phyloP scores from a whole-genome alignment of 1,140 invertebrate species.

The Harpegnathos saltator region DNA sequence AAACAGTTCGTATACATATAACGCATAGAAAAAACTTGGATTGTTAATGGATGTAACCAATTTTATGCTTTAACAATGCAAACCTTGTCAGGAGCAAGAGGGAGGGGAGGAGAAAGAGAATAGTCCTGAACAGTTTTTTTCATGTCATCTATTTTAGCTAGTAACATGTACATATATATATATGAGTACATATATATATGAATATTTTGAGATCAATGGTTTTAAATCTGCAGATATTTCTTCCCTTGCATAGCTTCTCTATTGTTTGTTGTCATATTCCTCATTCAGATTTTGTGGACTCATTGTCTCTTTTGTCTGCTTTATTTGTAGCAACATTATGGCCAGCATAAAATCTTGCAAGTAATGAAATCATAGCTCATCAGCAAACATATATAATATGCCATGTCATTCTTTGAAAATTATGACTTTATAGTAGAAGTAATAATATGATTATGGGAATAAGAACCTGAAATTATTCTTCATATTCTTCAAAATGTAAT shows the following conservation, averaged over 20 bases:
- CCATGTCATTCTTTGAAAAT: constrained; percentile 1
- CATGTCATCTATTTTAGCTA: no score
- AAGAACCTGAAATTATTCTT: neutral
- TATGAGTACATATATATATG: neutral
- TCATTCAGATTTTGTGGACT: neutral
- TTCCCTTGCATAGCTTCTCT: neutral
- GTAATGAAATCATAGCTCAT: neutral
- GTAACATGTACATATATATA: no score
- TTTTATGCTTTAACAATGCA: neutral
- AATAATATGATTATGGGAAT: constrained; percentile 1
- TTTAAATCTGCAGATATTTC: neutral
- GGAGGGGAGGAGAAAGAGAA: no score
- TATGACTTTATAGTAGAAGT: neutral
- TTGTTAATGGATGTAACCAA: constrained; percentile 9
- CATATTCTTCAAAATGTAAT: constrained; percentile 9
- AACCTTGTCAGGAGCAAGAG: no score
- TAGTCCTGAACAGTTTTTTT: no score
- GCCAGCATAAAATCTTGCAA: neutral
- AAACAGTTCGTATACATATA: no score
- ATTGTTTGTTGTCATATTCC: neutral
- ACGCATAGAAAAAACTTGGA: neutral
- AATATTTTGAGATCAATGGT: neutral
- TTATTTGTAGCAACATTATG: neutral
- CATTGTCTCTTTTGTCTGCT: neutral
- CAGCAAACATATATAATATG: neutral